Base-by-base conservation (phyloP, 2,797 vertebrate species). In the Orientallactaga sibirica region DNA sequence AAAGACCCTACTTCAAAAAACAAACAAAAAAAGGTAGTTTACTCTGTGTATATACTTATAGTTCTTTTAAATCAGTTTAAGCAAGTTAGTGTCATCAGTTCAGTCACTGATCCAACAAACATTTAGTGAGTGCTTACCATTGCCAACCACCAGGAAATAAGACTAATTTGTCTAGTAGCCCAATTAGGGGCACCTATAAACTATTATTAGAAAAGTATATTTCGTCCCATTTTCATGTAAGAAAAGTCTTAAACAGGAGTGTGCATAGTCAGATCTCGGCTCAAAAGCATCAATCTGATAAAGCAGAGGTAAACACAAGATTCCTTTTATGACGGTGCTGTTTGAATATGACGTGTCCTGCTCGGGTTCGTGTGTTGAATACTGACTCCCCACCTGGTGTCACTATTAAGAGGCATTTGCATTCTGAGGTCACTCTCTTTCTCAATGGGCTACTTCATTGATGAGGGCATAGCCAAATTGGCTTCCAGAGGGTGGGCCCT, bases 41-140 rank as follows among this genome's bases (percentile, higher is more conserved):
- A 90, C 68, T 88, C 29, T 58, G 14, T 25, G 3, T 12, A 76
- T 22, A 1, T 5, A 66, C 11, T 16, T 91, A 48, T 88, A 77
- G 29, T 92, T 93, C 12, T 76, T 85, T 61, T 64, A 91, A 82
- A 64, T 70, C 4, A 43, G 11, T 84, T 37, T 33, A 82, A 74
- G 15, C 14, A 81, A 86, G 41, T 52, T 94, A 18, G 16, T 48
- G 67, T 71, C 25, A 85, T 81, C 61, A 41, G 43, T 48, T 83
- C 24, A 68, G 81, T 82, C 25, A n/a, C 43, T 70, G 27, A 64
- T 24, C 66, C 27, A 66, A 74, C 19, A 86, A 70, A 41, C 37
- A 7, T 70, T 90, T 79, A 81, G 19, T 79, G 37, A 91, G 29
- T 70, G 6, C 33, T 86, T 84, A 48, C 22, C 82, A n/a, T 62